Conservation (phyloP, 2,113 vertebrate species). For the Nicator chloris region DNA sequence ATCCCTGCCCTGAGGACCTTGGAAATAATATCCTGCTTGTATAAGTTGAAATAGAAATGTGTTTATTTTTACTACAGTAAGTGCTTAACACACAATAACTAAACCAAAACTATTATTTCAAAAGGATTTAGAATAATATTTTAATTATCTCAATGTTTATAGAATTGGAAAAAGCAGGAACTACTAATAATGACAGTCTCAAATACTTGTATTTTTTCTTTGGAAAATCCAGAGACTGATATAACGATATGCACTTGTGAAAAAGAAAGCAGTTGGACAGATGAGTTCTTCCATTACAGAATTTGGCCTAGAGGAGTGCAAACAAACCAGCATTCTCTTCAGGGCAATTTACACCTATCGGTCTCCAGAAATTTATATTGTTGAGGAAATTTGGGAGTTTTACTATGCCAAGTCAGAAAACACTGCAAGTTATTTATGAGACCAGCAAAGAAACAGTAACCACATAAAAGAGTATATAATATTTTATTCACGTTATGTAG, state of each 20-base stretch:
- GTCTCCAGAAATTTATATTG: neutral
- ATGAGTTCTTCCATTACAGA: neutral
- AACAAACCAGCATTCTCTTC: conserved; percentile 8
- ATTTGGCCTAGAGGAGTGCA: neutral
- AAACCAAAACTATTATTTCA: conserved; percentile 43
- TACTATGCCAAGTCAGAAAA: conserved; percentile 3
- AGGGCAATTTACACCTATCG: neutral
- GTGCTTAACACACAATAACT: conserved; percentile 30
- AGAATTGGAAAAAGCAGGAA: neutral
- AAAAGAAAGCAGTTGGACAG: neutral
- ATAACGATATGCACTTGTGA: neutral
- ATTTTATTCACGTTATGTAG: neutral
- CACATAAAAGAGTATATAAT: neutral
- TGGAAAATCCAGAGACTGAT: neutral
- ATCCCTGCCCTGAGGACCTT: conserved; percentile 22
- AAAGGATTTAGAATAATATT: conserved; percentile 31
- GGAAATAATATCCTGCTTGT: conserved; percentile 52
- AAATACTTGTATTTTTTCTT: neutral
- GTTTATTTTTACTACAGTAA: conserved; percentile 45
- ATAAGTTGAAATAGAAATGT: conserved; percentile 26
- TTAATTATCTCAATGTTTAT: conserved; percentile 29
- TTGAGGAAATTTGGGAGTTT: neutral
- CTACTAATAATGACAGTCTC: neutral
- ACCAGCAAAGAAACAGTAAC: neutral
- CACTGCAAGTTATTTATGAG: neutral